Evolutionary conservation across 2,113 vertebrate genomes (phyloP).

Genomic region (Rhizomys pruinosus): DNA sequence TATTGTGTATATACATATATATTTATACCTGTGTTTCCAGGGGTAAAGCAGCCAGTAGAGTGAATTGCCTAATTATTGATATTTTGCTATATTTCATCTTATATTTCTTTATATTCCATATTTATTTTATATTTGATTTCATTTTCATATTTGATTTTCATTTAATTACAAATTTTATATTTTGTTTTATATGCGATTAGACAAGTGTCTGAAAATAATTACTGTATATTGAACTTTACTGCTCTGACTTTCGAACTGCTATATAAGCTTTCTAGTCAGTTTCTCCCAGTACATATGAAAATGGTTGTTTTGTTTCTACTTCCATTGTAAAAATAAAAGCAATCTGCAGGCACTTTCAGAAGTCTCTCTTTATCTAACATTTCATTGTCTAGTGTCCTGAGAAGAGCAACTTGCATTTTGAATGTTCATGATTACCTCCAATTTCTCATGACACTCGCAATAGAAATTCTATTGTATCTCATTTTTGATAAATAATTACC

Average conservation of each 20-base stretch:
- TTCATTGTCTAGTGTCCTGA: slow-evolving; percentile 65
- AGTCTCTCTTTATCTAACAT: slow-evolving; percentile 61
- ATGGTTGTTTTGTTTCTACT: slow-evolving; percentile 71
- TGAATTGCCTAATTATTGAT: not conserved
- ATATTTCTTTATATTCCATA: not conserved
- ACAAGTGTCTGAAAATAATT: not conserved
- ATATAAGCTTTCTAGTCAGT: not conserved
- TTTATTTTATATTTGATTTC: slow-evolving; percentile 23
- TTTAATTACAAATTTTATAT: not conserved
- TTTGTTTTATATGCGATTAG: slow-evolving; percentile 1
- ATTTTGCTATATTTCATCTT: not conserved
- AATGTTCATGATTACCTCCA: slow-evolving; percentile 68
- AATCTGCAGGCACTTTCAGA: not conserved
- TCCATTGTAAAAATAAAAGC: slow-evolving; percentile 63
- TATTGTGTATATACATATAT: not conserved
- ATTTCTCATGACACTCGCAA: slow-evolving; percentile 65
- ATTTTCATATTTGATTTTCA: not conserved
- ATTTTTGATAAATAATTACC: slow-evolving; percentile 80
- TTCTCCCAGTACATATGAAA: slow-evolving; percentile 8
- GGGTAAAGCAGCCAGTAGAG: not conserved
- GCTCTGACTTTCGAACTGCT: not conserved
- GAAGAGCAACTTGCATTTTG: slow-evolving; percentile 47
- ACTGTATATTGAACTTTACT: not conserved
- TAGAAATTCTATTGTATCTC: slow-evolving; percentile 68
- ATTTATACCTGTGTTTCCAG: not conserved